A percentile compares a stretch with the other conserved stretches of the same genome.
Evolutionary conservation across 2,113 vertebrate genomes (phyloP).

Genomic region (Calidris pugnax): DNA sequence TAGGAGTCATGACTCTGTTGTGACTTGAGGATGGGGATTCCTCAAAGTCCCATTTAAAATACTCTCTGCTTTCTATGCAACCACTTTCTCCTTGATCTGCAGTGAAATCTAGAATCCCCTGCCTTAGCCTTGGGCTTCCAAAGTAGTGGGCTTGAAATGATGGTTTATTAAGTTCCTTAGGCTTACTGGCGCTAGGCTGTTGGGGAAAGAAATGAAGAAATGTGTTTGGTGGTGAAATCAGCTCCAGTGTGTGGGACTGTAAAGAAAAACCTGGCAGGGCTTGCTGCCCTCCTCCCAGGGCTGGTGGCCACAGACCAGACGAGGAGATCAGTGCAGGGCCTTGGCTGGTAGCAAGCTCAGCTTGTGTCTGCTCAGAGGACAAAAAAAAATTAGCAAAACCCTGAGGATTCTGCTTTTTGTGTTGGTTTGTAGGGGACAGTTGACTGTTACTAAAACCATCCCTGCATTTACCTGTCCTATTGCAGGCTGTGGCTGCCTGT

Average conservation of each 20-base stretch:
- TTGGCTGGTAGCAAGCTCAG: not conserved
- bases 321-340: not conserved
- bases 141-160: not conserved
- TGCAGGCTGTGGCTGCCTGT: slow-evolving; percentile 65
- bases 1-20: not conserved
- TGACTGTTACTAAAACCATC: not conserved
- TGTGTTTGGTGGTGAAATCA: not conserved
- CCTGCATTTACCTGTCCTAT: not conserved
- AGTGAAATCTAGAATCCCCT: not conserved
- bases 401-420: not conserved
- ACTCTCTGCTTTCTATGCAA: not conserved
- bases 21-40: not conserved
- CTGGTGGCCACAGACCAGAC: not conserved
- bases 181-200: not conserved
- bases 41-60: not conserved
- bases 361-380: not conserved
- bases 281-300: not conserved
- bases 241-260: not conserved
- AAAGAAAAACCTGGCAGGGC: not conserved
- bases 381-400: no score
- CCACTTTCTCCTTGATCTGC: not conserved
- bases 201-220: not conserved
- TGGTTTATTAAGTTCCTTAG: not conserved
- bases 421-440: not conserved
- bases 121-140: not conserved